These are phyloP conservation scores for Lytechinus variegatus DNA, from an alignment of 35 echinoderm and acorn worm species.

Conservation along the genomic window DNA sequence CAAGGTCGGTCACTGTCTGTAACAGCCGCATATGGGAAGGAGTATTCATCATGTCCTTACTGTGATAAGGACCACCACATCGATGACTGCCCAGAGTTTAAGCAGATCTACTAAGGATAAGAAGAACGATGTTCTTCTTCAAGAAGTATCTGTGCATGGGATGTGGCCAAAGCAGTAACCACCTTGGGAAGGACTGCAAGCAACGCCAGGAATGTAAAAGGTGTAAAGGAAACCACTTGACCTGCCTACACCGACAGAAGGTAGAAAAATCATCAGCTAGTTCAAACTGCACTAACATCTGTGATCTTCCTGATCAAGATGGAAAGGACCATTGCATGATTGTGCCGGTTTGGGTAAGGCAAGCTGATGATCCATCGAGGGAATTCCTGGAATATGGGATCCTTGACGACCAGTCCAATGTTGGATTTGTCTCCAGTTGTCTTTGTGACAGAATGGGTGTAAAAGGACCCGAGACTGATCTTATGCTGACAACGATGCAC, in stretches of 20 bases:
- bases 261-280: neutral
- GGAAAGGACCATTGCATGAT: constrained; percentile 47
- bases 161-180: neutral
- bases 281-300: neutral
- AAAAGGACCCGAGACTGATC: neutral
- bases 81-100: neutral
- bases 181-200: neutral
- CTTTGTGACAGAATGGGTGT: neutral
- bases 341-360: constrained; percentile 44
- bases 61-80: neutral
- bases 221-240: neutral
- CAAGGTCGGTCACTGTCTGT: neutral
- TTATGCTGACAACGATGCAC: neutral
- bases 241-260: neutral
- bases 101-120: neutral
- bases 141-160: constrained; percentile 39
- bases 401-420: constrained; percentile 19
- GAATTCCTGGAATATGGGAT: constrained; percentile 30
- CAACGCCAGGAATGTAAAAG: neutral
- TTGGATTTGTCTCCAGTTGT: constrained; percentile 17
- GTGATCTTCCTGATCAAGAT: neutral
- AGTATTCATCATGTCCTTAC: neutral
- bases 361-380: neutral
- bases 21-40: neutral
- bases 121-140: constrained; percentile 44